Conservation (phyloP, 2,888 invertebrate genomes). For the Latrodectus elegans region DNA sequence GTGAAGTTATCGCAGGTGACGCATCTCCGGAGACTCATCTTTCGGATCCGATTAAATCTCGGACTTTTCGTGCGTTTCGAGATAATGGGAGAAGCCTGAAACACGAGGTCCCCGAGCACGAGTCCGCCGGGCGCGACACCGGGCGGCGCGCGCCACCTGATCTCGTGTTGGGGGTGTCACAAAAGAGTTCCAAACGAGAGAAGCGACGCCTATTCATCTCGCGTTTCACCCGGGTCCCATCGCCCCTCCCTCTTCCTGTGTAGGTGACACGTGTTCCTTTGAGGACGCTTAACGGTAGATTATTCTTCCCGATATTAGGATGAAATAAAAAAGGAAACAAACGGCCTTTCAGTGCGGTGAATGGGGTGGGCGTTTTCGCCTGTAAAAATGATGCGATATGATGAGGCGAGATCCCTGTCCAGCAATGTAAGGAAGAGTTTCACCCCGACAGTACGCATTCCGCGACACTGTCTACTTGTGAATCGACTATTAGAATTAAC, state of each 20-base stretch:
- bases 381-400: neutral
- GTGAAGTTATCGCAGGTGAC: no score
- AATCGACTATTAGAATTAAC: no score
- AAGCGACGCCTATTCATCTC: neutral
- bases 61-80: no score
- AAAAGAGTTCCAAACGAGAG: constrained; percentile 23
- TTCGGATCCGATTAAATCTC: no score
- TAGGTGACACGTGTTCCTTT: constrained; percentile 39
- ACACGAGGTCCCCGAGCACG: neutral
- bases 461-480: no score
- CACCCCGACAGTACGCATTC: no score
- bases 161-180: constrained; percentile 6
- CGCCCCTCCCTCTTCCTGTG: constrained; percentile 35
- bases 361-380: neutral
- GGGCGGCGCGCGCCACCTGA: neutral
- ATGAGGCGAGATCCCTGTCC: no score
- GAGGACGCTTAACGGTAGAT: constrained; percentile 35
- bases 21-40: no score
- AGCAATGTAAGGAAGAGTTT: no score
- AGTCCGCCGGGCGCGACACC: neutral
- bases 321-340: no score
- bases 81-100: neutral
- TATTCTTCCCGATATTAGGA: constrained; percentile 22
- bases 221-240: constrained; percentile 2
- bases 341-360: neutral